These are phyloP conservation scores for Anas flavirostris DNA, from an alignment of 2,797 vertebrate species.

Conservation along the genomic window DNA sequence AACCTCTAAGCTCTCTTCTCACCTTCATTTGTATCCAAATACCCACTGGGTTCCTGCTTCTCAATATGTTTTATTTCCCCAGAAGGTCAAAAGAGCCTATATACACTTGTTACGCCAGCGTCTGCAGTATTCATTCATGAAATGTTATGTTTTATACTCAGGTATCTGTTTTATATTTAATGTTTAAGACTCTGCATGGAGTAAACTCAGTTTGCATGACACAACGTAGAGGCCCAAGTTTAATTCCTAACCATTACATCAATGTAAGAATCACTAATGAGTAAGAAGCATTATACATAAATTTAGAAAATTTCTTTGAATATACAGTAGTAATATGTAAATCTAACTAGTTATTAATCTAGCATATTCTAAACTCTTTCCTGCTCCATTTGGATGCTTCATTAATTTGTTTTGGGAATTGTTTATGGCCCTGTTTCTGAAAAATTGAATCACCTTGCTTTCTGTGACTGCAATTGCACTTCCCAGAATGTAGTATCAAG, in stretches of 20 bases:
- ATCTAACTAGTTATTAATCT: background rate
- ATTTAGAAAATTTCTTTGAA: background rate
- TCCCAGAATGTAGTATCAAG: background rate
- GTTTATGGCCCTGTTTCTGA: background rate
- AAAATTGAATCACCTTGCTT: background rate
- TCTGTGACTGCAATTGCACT: background rate
- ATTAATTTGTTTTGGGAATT: background rate
- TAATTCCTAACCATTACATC: background rate
- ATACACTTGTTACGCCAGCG: background rate
- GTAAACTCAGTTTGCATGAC: background rate
- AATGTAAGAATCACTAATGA: background rate
- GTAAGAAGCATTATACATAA: fast-evolving
- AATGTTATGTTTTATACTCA: background rate
- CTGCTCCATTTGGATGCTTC: background rate
- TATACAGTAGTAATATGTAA: background rate
- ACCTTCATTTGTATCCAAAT: background rate
- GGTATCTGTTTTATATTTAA: background rate
- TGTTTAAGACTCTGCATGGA: background rate
- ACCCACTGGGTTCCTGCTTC: background rate
- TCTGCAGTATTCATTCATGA: background rate
- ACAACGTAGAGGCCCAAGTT: background rate
- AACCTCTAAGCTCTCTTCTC: background rate
- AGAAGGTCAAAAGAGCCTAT: background rate
- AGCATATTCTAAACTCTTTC: background rate
- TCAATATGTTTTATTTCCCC: background rate